These are phyloP conservation scores for Pagrus major DNA, from an alignment of 2,113 vertebrate genomes.

Conservation along the genomic window DNA sequence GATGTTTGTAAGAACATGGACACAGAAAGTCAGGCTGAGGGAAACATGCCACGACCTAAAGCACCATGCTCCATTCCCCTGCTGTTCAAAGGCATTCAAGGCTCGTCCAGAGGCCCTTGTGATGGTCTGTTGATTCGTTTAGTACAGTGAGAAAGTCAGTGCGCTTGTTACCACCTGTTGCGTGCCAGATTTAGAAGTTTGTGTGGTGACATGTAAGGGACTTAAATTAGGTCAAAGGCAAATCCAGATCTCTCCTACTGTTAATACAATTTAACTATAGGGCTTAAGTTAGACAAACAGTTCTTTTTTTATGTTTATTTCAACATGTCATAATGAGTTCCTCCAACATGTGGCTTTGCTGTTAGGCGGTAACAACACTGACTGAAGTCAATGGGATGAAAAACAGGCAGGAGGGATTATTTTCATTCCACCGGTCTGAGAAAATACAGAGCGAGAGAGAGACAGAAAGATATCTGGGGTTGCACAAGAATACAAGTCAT, in stretches of 20 bases:
- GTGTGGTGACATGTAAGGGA: neutral
- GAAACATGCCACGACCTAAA: conserved; percentile 48
- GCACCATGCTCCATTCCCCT: conserved; percentile 59
- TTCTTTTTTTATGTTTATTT: neutral
- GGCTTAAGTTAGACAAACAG: neutral
- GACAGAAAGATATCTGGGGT: conserved; percentile 46
- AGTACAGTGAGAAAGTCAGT: conserved; percentile 60
- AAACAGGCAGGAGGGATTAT: conserved; percentile 50
- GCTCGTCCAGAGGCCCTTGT: conserved; percentile 40
- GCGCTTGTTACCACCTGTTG: conserved; percentile 77
- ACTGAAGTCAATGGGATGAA: conserved; percentile 57
- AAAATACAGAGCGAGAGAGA: conserved; percentile 47
- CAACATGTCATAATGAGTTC: conserved; percentile 6
- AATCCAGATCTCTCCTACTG: neutral
- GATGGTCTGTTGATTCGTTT: conserved; percentile 63
- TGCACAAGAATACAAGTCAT: conserved; percentile 80
- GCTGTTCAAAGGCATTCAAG: conserved; percentile 55
- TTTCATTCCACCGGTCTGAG: conserved; percentile 39
- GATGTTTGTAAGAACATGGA: neutral
- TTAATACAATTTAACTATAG: neutral
- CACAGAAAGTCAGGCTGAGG: conserved; percentile 14
- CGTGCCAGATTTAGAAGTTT: conserved; percentile 48
- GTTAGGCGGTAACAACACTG: conserved; percentile 67
- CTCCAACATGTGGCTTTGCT: conserved; percentile 17
- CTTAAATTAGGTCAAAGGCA: neutral